These are phyloP conservation scores for Lepidiolamprologus cunningtoni DNA, from an alignment of 2,113 vertebrate genomes.

Conservation along the genomic window DNA sequence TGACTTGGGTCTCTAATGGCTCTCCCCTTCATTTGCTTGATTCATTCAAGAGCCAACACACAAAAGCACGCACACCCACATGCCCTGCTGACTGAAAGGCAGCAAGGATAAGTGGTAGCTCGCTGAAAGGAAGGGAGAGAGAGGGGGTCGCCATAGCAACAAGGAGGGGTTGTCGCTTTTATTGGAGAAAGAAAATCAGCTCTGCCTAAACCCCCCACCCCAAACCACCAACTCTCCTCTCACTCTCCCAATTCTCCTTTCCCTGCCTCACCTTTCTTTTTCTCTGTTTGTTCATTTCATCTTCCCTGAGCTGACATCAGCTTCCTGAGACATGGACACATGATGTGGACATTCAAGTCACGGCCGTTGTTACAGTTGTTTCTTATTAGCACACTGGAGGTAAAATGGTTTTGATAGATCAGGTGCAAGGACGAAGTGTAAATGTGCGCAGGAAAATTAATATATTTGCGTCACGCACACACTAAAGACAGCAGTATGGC, in stretches of 20 bases:
- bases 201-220: slow-evolving; percentile 13
- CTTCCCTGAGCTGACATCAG: neutral
- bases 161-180: slow-evolving; percentile 48
- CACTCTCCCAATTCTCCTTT: neutral
- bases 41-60: slow-evolving; percentile 52
- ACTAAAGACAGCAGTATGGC: neutral
- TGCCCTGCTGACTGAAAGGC: slow-evolving; percentile 59
- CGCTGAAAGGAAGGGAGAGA: slow-evolving; percentile 46
- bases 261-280: slow-evolving; percentile 12
- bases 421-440: neutral
- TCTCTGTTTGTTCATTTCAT: neutral
- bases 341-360: slow-evolving; percentile 4
- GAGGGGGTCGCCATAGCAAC: slow-evolving; percentile 65
- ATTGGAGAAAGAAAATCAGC: slow-evolving; percentile 52
- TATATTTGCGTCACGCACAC: neutral
- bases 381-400: neutral
- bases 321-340: neutral
- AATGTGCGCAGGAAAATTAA: neutral
- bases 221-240: neutral
- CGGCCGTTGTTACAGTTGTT: neutral
- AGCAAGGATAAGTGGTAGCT: slow-evolving; percentile 63
- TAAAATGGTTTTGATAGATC: neutral
- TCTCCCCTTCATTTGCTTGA: slow-evolving; percentile 53
- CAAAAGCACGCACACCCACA: slow-evolving; percentile 49
- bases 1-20: slow-evolving; percentile 29